Evolutionary conservation across 2,797 vertebrate genomes (phyloP).

Genomic region (Sitta carolinensis): DNA sequence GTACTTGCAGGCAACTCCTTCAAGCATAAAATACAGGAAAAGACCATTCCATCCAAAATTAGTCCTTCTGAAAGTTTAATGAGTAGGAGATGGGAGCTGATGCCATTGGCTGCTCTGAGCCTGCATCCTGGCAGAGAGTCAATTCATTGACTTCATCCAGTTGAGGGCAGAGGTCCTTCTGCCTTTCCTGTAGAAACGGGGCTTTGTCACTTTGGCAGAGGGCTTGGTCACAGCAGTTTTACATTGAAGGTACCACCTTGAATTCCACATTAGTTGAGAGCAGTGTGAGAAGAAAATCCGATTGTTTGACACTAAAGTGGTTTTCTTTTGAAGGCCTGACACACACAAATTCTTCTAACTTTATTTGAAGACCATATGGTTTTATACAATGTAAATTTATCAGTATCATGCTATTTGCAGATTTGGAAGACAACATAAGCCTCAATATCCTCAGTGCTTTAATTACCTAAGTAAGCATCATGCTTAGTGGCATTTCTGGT

Average conservation of each 20-base stretch:
- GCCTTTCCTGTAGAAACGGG: background rate
- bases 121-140: background rate
- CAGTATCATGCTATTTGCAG: background rate
- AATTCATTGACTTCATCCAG: background rate
- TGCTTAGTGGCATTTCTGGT: constrained; percentile 65
- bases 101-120: background rate
- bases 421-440: background rate
- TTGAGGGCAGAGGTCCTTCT: background rate
- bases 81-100: background rate
- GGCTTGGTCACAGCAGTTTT: background rate
- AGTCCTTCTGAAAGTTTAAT: background rate
- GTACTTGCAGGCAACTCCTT: background rate
- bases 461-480: constrained; percentile 50
- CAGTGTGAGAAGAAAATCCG: background rate
- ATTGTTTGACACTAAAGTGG: background rate
- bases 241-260: background rate
- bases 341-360: background rate
- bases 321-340: background rate
- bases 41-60: background rate
- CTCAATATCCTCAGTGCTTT: background rate
- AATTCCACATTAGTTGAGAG: background rate
- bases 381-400: background rate
- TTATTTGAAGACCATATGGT: background rate
- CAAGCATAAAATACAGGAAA: background rate
- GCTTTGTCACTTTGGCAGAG: background rate